These are phyloP conservation scores for Drosophila demipolita DNA, from an alignment of 2,888 invertebrate species.

Conservation along the genomic window DNA sequence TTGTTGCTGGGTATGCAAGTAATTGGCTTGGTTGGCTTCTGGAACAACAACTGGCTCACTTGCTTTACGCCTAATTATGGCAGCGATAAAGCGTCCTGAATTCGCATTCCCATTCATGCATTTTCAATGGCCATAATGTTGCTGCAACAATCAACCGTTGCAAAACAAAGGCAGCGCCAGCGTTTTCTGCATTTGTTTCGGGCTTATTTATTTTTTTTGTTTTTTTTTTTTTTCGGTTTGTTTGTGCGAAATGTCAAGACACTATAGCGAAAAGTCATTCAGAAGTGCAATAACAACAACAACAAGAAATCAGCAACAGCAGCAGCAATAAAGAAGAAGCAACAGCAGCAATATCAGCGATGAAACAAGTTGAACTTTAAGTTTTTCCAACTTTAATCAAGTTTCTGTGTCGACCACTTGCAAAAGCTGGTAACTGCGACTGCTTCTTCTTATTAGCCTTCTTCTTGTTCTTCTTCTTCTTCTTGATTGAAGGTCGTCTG, in stretches of 20 bases:
- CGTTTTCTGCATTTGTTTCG: constrained; percentile 44
- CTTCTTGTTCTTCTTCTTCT: constrained; percentile 23
- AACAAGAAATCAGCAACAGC: constrained; percentile 6
- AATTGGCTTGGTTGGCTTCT: constrained; percentile 22
- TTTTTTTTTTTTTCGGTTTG: constrained; percentile 17
- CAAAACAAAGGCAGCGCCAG: constrained; percentile 66
- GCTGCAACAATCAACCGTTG: constrained; percentile 62
- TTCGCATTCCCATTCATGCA: constrained; percentile 37
- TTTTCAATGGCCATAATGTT: constrained; percentile 42
- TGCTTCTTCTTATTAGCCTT: constrained; percentile 20
- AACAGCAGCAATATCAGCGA: constrained; percentile 21
- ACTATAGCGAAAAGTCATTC: constrained; percentile 58
- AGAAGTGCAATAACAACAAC: constrained; percentile 61
- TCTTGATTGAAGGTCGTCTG: constrained; percentile 66
- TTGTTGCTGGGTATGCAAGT: constrained; percentile 14
- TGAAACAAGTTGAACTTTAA: constrained; percentile 76
- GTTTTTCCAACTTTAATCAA: constrained; percentile 63
- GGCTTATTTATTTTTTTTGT: constrained; percentile 15
- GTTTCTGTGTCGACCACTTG: constrained; percentile 56
- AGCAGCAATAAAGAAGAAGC: constrained; percentile 15
- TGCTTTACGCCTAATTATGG: constrained; percentile 49
- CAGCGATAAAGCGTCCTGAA: constrained; percentile 37
- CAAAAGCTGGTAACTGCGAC: constrained; percentile 27
- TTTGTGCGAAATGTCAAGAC: constrained; percentile 77
- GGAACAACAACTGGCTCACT: constrained; percentile 1